phyloP scores from a whole-genome alignment of 2,888 invertebrate genomes.

The Ennomos quercinarius region DNA sequence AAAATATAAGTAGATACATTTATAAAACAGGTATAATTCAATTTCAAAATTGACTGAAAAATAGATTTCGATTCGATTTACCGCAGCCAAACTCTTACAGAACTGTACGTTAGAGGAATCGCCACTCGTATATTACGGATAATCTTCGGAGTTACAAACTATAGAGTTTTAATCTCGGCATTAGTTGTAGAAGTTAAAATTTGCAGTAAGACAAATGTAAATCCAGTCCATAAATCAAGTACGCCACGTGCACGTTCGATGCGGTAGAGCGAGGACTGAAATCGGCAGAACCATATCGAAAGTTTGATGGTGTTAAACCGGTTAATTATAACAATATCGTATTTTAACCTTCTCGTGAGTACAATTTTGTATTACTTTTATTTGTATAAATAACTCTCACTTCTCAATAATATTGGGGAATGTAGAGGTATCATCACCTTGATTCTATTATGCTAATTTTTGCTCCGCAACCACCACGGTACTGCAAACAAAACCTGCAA shows the following conservation, averaged over 20 bases:
- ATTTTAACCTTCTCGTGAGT: background rate
- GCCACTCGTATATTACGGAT: slow-evolving; percentile 38
- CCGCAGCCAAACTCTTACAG: slow-evolving; percentile 28
- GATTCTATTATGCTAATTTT: too few relatives aligned
- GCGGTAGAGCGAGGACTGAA: slow-evolving; percentile 39
- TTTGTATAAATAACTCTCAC: too few relatives aligned
- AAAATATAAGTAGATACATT: too few relatives aligned
- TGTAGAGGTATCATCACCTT: too few relatives aligned
- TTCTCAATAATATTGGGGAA: too few relatives aligned
- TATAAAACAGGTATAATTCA: too few relatives aligned
- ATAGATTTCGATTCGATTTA: slow-evolving; percentile 7
- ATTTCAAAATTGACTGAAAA: background rate
- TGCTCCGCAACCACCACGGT: too few relatives aligned
- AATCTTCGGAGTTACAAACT: slow-evolving; percentile 44
- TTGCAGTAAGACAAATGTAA: slow-evolving; percentile 58
- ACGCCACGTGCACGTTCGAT: slow-evolving; percentile 55
- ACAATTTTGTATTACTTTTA: too few relatives aligned
- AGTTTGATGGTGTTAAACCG: background rate
- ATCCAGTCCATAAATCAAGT: slow-evolving; percentile 58
- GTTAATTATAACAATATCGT: slow-evolving; percentile 1
- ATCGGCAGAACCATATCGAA: background rate
- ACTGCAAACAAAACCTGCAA: too few relatives aligned
- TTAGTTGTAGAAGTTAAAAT: slow-evolving; percentile 52
- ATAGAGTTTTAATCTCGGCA: slow-evolving; percentile 48
- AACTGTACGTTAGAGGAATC: slow-evolving; percentile 34